Percentiles rank a stretch among this genome's conserved stretches.
These are phyloP conservation scores for Monopis laevigella DNA, from an alignment of 2,888 invertebrate species.

Conservation along the genomic window DNA sequence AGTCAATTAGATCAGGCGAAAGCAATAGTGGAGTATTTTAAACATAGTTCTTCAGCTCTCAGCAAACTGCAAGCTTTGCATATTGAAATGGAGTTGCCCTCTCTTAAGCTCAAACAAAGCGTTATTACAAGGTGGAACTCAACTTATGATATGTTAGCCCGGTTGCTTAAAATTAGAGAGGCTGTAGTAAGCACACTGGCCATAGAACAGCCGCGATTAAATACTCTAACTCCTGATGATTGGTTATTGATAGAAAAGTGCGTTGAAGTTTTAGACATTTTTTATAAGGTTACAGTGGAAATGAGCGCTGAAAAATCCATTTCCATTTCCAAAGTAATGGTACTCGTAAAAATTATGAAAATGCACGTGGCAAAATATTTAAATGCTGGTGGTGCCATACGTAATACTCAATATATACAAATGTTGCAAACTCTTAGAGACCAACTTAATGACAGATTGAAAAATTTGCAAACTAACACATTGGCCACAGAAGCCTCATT, in stretches of 20 bases:
- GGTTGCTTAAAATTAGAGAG: slow-evolving; percentile 8
- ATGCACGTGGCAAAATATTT: neutral
- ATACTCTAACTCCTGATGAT: slow-evolving; percentile 7
- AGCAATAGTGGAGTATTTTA: slow-evolving; percentile 19
- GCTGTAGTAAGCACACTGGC: slow-evolving; percentile 12
- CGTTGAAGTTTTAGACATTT: slow-evolving; percentile 6
- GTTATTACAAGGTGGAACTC: slow-evolving; percentile 12
- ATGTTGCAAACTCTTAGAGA: neutral
- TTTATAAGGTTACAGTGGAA: slow-evolving; percentile 10
- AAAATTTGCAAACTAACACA: neutral
- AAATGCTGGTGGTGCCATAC: neutral
- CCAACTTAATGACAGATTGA: slow-evolving; percentile 2
- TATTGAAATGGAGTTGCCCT: slow-evolving; percentile 6
- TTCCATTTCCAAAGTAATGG: slow-evolving; percentile 6
- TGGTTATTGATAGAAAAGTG: slow-evolving; percentile 2
- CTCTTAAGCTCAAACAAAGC: slow-evolving; percentile 14
- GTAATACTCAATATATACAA: neutral
- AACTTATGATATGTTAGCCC: slow-evolving; percentile 12
- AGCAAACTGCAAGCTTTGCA: slow-evolving; percentile 11
- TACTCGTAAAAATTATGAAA: slow-evolving; percentile 3
- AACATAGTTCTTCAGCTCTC: slow-evolving; percentile 14
- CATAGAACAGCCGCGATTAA: slow-evolving; percentile 7
- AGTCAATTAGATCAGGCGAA: slow-evolving; percentile 12
- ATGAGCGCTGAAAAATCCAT: slow-evolving; percentile 9
- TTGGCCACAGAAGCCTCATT: slow-evolving; percentile 5